Percentiles rank a stretch among this genome's conserved stretches.
Conservation (phyloP, 2,797 vertebrate genomes). For the Clamator glandarius region DNA sequence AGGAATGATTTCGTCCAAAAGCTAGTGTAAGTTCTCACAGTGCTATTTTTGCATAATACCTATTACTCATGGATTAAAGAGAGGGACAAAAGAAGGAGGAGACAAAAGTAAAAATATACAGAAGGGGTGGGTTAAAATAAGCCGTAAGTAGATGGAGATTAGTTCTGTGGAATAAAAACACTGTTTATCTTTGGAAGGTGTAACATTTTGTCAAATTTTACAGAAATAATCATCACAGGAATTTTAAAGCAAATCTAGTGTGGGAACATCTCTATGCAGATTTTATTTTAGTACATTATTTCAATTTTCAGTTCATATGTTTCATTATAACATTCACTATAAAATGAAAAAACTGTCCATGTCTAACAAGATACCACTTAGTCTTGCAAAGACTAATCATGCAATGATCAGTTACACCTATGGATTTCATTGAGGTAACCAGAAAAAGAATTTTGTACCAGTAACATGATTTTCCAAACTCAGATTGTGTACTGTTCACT, state of each 20-base stretch:
- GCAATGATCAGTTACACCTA: not conserved
- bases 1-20: not conserved
- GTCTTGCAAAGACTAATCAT: not conserved
- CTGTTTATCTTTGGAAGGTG: not conserved
- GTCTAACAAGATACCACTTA: not conserved
- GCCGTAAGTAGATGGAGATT: not conserved
- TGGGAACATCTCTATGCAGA: not conserved
- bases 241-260: not conserved
- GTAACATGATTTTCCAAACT: not conserved
- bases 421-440: not conserved
- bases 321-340: not conserved
- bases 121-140: not conserved
- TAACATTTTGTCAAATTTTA: not conserved
- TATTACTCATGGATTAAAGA: not conserved
- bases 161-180: not conserved
- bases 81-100: not conserved
- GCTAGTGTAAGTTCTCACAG: not conserved
- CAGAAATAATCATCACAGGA: not conserved
- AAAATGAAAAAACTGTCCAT: not conserved
- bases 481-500: fast-evolving
- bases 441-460: not conserved
- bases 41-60: not conserved
- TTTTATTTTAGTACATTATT: not conserved
- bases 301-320: not conserved
- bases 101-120: not conserved